Evolutionary conservation across 2,888 invertebrate species (phyloP).

Genomic region (Adelphocoris suturalis): DNA sequence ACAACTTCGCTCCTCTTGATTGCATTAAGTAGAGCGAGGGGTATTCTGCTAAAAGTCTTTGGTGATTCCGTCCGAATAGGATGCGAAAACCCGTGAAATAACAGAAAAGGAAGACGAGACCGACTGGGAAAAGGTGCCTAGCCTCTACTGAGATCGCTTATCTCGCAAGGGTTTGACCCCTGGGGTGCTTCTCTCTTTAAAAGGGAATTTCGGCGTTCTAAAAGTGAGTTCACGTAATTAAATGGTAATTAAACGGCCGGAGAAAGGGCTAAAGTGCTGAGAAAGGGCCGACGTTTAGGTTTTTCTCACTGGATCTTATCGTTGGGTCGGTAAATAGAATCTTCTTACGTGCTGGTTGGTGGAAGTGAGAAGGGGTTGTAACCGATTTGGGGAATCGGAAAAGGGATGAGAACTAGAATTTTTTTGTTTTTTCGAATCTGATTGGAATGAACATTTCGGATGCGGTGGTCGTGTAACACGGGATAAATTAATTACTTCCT

Average conservation of each 20-base stretch:
- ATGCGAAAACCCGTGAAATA: conserved; percentile 10
- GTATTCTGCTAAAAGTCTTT: background rate
- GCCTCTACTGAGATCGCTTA: background rate
- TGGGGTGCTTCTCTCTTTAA: background rate
- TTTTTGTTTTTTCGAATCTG: no score
- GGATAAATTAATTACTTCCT: no score
- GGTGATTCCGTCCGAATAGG: background rate
- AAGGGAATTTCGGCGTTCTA: conserved; percentile 7
- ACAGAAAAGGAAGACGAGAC: background rate
- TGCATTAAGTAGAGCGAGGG: no score
- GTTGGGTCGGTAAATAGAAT: no score
- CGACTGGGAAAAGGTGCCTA: background rate
- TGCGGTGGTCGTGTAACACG: no score
- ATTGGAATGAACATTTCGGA: no score
- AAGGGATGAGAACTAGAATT: no score
- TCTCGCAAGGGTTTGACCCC: background rate
- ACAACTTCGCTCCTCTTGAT: no score
- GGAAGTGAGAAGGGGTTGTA: no score
- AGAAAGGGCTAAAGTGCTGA: background rate
- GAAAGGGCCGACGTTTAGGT: background rate
- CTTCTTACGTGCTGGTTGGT: no score
- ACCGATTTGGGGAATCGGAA: no score
- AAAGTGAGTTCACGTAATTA: conserved; percentile 7
- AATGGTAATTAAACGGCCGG: conserved; percentile 2
- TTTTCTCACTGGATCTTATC: no score